A percentile compares a stretch with the other conserved stretches of the same genome.
phyloP scores from a whole-genome alignment of 2,888 invertebrate species.

The Incurvaria masculella region DNA sequence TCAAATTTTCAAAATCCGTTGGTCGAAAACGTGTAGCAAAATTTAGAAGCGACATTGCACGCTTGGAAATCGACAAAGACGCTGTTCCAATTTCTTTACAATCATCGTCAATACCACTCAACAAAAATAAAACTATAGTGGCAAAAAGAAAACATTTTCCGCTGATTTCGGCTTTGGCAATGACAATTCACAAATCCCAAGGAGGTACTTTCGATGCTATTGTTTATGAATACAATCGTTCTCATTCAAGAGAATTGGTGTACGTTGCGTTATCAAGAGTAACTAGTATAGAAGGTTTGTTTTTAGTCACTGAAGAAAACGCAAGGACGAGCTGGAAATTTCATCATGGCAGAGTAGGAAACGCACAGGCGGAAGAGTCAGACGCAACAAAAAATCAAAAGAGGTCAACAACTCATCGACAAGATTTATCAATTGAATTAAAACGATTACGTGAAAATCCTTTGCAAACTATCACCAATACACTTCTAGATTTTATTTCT shows the following conservation, averaged over 20 bases:
- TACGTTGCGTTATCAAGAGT: constrained; percentile 21
- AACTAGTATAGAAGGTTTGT: constrained; percentile 14
- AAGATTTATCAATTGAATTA: constrained; percentile 9
- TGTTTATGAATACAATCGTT: background rate
- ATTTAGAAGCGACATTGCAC: background rate
- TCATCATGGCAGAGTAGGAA: constrained; percentile 10
- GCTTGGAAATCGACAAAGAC: background rate
- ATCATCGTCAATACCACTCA: constrained; percentile 10
- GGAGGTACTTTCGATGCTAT: constrained; percentile 17
- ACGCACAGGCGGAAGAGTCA: constrained; percentile 8
- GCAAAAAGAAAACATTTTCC: constrained; percentile 19
- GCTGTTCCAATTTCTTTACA: constrained; percentile 6
- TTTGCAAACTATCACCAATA: constrained; percentile 3
- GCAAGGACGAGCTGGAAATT: constrained; percentile 6
- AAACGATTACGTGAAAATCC: constrained; percentile 4
- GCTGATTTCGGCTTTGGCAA: constrained; percentile 16
- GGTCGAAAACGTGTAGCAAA: background rate
- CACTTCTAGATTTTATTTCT: constrained; percentile 4
- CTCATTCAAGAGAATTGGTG: constrained; percentile 9
- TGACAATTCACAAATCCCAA: constrained; percentile 22
- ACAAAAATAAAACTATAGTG: constrained; percentile 13
- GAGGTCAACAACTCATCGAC: constrained; percentile 8
- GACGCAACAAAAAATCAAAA: constrained; percentile 7
- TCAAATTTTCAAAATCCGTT: background rate
- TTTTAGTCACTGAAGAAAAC: constrained; percentile 6